phyloP scores from a whole-genome alignment of 2,888 invertebrate genomes.

The Drosophila ustulata region DNA sequence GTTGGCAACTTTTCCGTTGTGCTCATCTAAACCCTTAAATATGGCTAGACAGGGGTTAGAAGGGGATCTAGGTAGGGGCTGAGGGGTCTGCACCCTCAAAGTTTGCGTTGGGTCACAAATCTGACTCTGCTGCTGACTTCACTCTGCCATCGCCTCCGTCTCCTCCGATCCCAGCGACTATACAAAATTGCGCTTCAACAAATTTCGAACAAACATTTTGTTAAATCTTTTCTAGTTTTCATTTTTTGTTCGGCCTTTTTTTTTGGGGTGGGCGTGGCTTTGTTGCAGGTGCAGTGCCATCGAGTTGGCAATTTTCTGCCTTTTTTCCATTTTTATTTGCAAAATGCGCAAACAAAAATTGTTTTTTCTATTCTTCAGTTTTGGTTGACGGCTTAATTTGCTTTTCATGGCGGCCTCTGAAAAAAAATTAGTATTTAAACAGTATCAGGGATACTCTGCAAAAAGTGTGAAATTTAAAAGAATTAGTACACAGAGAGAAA shows the following conservation, averaged over 20 bases:
- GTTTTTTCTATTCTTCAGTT: constrained; percentile 43
- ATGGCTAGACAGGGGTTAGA: constrained; percentile 50
- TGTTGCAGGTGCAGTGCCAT: constrained; percentile 68
- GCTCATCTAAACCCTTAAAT: constrained; percentile 60
- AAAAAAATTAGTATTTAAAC: constrained; percentile 15
- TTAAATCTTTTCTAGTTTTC: constrained; percentile 33
- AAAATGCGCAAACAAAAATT: constrained; percentile 25
- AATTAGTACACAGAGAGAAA: neutral
- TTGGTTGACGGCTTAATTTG: constrained; percentile 74
- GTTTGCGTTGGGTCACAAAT: constrained; percentile 47
- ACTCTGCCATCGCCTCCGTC: neutral
- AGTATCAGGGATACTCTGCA: constrained; percentile 14
- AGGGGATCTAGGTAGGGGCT: neutral
- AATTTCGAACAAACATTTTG: constrained; percentile 74
- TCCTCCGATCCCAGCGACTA: constrained; percentile 20
- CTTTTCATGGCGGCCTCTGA: constrained; percentile 61
- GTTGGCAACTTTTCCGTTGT: constrained; percentile 51
- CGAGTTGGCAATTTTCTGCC: constrained; percentile 35
- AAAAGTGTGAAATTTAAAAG: neutral
- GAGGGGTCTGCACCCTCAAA: constrained; percentile 16
- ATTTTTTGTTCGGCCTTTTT: constrained; percentile 5
- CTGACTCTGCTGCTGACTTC: constrained; percentile 12
- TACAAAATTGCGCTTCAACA: constrained; percentile 60
- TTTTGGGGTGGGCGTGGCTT: constrained; percentile 42
- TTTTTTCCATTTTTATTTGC: constrained; percentile 17